Evolutionary conservation across 1,140 invertebrate species (phyloP), one percentile per base, ranked within the genome.

Genomic region (Pseudomyrmex sp.): DNA sequence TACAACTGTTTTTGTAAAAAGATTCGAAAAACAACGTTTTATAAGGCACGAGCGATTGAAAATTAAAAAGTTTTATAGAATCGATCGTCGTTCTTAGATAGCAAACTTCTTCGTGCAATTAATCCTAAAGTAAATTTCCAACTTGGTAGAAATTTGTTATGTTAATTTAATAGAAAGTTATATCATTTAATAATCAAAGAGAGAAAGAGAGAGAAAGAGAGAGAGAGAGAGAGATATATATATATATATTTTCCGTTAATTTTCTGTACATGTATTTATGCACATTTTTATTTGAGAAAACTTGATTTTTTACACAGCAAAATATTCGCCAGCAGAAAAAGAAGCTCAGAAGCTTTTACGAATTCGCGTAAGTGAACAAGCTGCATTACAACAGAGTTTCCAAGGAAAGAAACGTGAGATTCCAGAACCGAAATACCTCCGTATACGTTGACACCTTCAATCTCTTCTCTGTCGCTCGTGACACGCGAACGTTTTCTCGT

Each of bases 301-400:
- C 13, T 26, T 35, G 20, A 35, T 20, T 59, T 15, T 70, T 48
- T 80, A 59, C 72, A 26, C 72, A 54, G 54, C 76, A 56, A 61
- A 80, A 46, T 70, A 72, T 80, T 80, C n/a, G 69, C 68, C 20
- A 20, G 23, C 48, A 59, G 23, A 69, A 80, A 80, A 23, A 52
- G 50, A 13, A 52, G 35, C 35, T 35, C 18, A 44, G 18, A 12
- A 8, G 1, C 48, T 48, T 80, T 54, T 59, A 8, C 54, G 18
- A 70, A 44, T 35, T 46, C 58, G 52, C 50, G 44, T 18, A 65
- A 44, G 23, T 56, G 66, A 84, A 79, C 73, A 48, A 66, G 80
- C 35, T 35, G 35, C 18, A 50, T 59, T 75, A 62, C 35, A 48
- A 50, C 52, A 44, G 82, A 88, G 69, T 88, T 88, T 87, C 54